Evolutionary conservation across 2,113 vertebrate species (phyloP), one percentile per base, ranked within the genome.

Genomic region (Mionectes macconnelli): DNA sequence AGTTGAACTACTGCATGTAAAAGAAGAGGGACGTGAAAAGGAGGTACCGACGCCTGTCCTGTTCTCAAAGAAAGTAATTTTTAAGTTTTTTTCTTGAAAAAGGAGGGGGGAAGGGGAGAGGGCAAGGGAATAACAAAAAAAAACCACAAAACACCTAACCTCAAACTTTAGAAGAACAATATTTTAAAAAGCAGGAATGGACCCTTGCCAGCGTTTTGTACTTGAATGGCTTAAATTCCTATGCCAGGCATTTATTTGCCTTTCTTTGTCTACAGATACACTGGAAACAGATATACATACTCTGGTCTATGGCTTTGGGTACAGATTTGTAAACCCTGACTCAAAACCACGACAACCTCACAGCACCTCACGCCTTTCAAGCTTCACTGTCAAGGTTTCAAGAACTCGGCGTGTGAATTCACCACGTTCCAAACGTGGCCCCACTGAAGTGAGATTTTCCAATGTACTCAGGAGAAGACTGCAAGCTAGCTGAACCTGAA

Each of bases 261-360:
- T 4, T 47, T 24, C 28, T 40, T 63, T n/a, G 12, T 13, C 40
- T 14, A 18, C 9, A 49, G 12, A 16, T 37, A n/a, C n/a, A n/a
- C n/a, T n/a, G n/a, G n/a, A n/a, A n/a, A n/a, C n/a, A n/a, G n/a
- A n/a, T n/a, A n/a, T n/a, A n/a, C 3, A 5, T 22, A 13, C 19
- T 49, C 37, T 52, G 12, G 6, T 25, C 62, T 52, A 12, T 3
- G 7, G 28, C 28, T 76, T 56, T 64, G 33, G 47, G 12, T 49
- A 40, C 14, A 62, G 27, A 75, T 42, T 25, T 17, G 3, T 19
- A 44, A 79, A 79, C 4, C 12, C 6, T 37, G 39, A 72, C 44
- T 8, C 14, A 68, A 72, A 87, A 44, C 22, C 10, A 1, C 5
- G 1, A 40, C 0, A 37, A 8, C 15, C 23, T 27, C 7, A 7